Percentiles rank a stretch among this genome's conserved stretches.
Conservation (phyloP, 2,113 vertebrate genomes). For the Sclerurus mexicanus region DNA sequence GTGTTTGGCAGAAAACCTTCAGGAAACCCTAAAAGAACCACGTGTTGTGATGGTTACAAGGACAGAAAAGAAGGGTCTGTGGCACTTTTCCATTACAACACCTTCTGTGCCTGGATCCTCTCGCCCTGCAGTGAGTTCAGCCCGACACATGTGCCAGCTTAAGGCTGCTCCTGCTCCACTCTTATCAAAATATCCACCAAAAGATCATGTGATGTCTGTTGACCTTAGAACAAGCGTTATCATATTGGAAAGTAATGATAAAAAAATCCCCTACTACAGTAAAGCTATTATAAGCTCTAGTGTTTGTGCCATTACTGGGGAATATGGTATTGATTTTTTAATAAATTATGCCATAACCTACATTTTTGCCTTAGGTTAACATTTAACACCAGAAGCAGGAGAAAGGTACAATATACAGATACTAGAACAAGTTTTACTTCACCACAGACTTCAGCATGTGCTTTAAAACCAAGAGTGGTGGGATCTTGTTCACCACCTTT, state of each 20-base stretch:
- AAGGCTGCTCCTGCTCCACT: neutral
- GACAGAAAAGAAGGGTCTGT: neutral
- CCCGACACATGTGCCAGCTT: neutral
- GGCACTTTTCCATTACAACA: fast-evolving
- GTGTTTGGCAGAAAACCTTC: neutral
- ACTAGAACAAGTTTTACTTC: neutral
- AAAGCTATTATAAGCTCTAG: slow-evolving; percentile 64
- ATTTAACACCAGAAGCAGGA: slow-evolving; percentile 39
- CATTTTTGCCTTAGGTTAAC: slow-evolving; percentile 58
- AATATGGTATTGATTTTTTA: slow-evolving; percentile 67
- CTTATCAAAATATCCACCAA: neutral
- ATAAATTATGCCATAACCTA: slow-evolving; percentile 65
- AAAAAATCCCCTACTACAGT: slow-evolving; percentile 42
- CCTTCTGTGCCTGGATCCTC: neutral
- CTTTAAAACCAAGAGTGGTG: neutral
- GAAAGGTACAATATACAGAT: neutral
- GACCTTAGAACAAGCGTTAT: slow-evolving; percentile 57
- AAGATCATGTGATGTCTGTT: slow-evolving; percentile 42
- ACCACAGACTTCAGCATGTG: neutral
- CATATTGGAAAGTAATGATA: slow-evolving; percentile 61
- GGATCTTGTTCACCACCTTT: neutral
- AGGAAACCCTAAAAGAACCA: neutral
- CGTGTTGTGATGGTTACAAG: fast-evolving
- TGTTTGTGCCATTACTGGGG: slow-evolving; percentile 56
- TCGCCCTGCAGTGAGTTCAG: fast-evolving